A percentile compares a stretch with the other conserved stretches of the same genome.
Evolutionary conservation across 2,888 invertebrate species (phyloP).

Genomic region (Morpho deidamia): DNA sequence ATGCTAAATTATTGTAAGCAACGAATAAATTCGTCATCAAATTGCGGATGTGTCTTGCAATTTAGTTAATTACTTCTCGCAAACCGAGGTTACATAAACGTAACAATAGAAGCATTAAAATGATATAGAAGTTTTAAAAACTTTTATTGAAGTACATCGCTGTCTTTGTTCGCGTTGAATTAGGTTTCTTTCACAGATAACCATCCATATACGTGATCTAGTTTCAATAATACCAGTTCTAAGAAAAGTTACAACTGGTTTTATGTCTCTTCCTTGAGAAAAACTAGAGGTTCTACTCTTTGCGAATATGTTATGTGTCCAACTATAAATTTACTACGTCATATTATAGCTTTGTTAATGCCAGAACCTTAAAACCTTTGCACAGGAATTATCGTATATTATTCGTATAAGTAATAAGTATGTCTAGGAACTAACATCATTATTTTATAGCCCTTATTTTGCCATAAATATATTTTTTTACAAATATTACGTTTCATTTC

Average conservation of each 20-base stretch:
- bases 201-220: constrained; percentile 5
- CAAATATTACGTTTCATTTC: no score
- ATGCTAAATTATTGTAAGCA: background rate
- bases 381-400: no score
- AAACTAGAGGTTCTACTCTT: no score
- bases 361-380: no score
- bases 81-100: constrained; percentile 2
- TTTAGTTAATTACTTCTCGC: constrained; percentile 11
- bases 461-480: no score
- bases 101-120: background rate
- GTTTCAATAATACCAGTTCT: constrained; percentile 19
- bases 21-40: constrained; percentile 5
- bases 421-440: no score
- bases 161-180: constrained; percentile 1
- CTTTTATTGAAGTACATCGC: constrained; percentile 3
- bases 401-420: no score
- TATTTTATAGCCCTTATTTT: no score
- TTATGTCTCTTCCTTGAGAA: background rate
- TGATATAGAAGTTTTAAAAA: background rate
- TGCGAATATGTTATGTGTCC: no score
- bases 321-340: no score
- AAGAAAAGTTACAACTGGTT: constrained; percentile 7
- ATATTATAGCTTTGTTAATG: no score
- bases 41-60: constrained; percentile 8
- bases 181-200: constrained; percentile 5